Evolutionary conservation across 2,888 invertebrate species (phyloP).

Genomic region (Stenodema calcarata): DNA sequence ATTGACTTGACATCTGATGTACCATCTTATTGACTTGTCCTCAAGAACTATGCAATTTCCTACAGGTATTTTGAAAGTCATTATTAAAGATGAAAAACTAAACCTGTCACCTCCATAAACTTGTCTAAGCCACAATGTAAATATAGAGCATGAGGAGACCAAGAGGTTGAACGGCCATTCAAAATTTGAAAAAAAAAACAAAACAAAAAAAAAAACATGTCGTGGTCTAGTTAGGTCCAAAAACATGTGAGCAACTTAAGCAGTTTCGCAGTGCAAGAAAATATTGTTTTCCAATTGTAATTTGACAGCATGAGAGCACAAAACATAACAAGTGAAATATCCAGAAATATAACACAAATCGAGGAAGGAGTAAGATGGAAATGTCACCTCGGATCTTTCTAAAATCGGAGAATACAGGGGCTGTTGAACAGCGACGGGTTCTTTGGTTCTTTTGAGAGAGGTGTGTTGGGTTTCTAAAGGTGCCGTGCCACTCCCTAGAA

Average conservation of each 20-base stretch:
- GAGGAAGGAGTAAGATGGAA: not conserved
- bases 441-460: constrained; percentile 64
- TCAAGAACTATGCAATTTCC: too few species aligned
- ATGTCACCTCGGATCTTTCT: constrained; percentile 63
- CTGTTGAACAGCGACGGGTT: constrained; percentile 59
- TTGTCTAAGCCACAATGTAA: too few species aligned
- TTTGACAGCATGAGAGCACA: not conserved
- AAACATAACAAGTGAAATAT: not conserved
- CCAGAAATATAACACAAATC: not conserved
- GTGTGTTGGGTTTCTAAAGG: constrained; percentile 64
- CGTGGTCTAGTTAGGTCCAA: too few species aligned
- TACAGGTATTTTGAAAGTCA: too few species aligned
- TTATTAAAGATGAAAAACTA: too few species aligned
- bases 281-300: not conserved
- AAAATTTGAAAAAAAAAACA: too few species aligned
- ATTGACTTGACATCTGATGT: too few species aligned
- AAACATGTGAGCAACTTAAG: not conserved
- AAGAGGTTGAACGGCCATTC: not conserved
- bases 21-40: too few species aligned
- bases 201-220: too few species aligned
- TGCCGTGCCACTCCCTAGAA: constrained; percentile 18
- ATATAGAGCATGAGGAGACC: too few species aligned
- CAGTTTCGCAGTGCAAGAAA: not conserved
- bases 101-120: too few species aligned
- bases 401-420: constrained; percentile 62